Base-by-base conservation (phyloP, 2,113 vertebrate genomes). In the Miniopterus natalensis region DNA sequence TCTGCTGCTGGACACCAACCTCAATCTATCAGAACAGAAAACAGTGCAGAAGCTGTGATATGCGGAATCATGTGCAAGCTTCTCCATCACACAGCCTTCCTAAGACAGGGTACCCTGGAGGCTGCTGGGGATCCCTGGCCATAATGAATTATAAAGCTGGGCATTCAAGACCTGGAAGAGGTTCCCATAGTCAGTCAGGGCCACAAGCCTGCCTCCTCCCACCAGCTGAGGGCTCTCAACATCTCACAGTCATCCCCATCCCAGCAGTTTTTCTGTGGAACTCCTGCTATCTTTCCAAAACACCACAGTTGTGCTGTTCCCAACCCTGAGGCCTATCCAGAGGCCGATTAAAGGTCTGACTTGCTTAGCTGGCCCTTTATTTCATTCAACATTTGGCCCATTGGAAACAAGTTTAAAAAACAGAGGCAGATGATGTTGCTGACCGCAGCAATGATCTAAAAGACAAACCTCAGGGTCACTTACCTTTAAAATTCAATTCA, bases 401-500 rank as follows among this genome's bases (percentile, higher is more conserved):
- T 4, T 55, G n/a, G 70, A 85, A 89, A 90, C 57, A 81, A 51
- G 42, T 85, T 84, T 73, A 21, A 73, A 92, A 84, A 73, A 68
- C 42, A 79, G 17, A 88, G 27, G 31, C 42, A 31, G 47, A 29
- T 53, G 73, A 73, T 92, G 68, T 61, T 68, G 66, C 83, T 79
- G 80, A 96, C 55, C 70, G 70, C 4, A 92, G 74, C 61, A 85
- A n/a, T 77, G 61, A 78, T 92, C 73, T 49, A 65, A 36, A 94
- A 96, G 63, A 73, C 88, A 77, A 68, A 77, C 51, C n/a, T 77
- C 49, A n/a, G 78, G 31, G 73, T 93, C 51, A 53, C 42, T 89
- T 68, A 66, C 51, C 55, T 93, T 90, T 88, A 86, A 93, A 85
- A 84, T 63, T 78, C 49, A 70, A 77, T 92, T 89, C 42, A 77